Percentiles rank a stretch among this genome's conserved stretches.
These are phyloP conservation scores for Mizuhopecten yessoensis DNA, from an alignment of 1,140 invertebrate genomes.

Conservation along the genomic window DNA sequence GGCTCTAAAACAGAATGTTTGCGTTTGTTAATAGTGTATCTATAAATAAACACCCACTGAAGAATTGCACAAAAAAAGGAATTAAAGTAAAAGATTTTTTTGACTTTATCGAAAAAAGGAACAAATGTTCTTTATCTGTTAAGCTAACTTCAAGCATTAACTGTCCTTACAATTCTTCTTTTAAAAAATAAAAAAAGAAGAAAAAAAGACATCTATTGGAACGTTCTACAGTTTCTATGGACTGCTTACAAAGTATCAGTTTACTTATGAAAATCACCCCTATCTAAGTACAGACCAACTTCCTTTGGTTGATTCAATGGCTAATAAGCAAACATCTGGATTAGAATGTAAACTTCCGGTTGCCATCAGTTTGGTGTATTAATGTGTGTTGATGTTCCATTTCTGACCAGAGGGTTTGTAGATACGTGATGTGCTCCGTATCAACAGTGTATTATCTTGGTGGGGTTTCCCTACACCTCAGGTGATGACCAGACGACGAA, in stretches of 20 bases:
- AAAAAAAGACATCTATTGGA: not conserved
- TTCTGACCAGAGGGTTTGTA: conserved; percentile 15
- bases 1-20: not conserved
- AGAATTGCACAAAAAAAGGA: no score
- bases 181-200: no score
- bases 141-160: no score
- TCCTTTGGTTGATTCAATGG: not conserved
- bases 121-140: no score
- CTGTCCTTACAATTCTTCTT: no score
- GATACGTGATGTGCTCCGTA: not conserved
- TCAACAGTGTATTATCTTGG: not conserved
- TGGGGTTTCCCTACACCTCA: conserved; percentile 4
- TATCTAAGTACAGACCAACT: not conserved
- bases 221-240: not conserved
- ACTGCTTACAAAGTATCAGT: not conserved
- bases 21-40: no score
- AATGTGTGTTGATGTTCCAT: conserved; percentile 13
- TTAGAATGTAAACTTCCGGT: not conserved
- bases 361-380: conserved; percentile 5
- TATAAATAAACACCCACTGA: no score
- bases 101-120: no score
- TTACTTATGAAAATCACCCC: not conserved
- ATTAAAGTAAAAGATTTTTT: no score
- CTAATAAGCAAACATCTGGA: conserved; percentile 32
- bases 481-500: not conserved